phyloP scores from a whole-genome alignment of 2,888 invertebrate species.

The Apodemia duryi region DNA sequence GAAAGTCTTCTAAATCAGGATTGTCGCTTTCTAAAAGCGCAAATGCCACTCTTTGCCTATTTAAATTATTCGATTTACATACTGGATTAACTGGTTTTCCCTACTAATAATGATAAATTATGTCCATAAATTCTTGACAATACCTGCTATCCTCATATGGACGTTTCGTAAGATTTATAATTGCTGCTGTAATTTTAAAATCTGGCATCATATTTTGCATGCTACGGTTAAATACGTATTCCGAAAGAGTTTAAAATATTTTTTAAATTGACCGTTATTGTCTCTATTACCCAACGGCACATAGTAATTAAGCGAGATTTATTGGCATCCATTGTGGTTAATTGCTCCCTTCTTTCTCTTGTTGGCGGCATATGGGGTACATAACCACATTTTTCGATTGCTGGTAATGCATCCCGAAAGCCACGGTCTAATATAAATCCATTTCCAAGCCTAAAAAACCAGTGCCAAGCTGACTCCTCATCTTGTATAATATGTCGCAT shows the following conservation, averaged over 20 bases:
- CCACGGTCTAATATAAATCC: conserved; percentile 21
- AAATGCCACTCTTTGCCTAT: background rate
- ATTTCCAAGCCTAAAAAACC: conserved; percentile 21
- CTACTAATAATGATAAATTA: conserved; percentile 12
- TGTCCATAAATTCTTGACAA: conserved; percentile 12
- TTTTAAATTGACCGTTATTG: conserved; percentile 22
- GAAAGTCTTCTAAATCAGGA: conserved; percentile 16
- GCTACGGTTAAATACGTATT: conserved; percentile 17
- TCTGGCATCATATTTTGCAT: conserved; percentile 23
- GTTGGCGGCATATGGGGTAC: conserved; percentile 12
- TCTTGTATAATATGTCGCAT: conserved; percentile 16
- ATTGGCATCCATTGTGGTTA: background rate
- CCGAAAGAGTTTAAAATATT: conserved; percentile 19
- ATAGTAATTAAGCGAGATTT: conserved; percentile 20
- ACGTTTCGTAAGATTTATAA: conserved; percentile 19
- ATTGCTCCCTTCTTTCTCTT: background rate
- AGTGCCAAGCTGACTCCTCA: background rate
- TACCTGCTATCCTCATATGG: conserved; percentile 9
- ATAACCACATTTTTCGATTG: conserved; percentile 15
- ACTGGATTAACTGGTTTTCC: conserved; percentile 1
- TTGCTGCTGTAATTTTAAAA: conserved; percentile 25
- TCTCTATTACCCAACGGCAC: conserved; percentile 26
- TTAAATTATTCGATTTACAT: conserved; percentile 7
- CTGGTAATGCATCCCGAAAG: conserved; percentile 21
- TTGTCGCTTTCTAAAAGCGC: background rate